A percentile compares a stretch with the other conserved stretches of the same genome.
Conservation (phyloP, 2,888 invertebrate species). For the Shargacucullia verbasci region DNA sequence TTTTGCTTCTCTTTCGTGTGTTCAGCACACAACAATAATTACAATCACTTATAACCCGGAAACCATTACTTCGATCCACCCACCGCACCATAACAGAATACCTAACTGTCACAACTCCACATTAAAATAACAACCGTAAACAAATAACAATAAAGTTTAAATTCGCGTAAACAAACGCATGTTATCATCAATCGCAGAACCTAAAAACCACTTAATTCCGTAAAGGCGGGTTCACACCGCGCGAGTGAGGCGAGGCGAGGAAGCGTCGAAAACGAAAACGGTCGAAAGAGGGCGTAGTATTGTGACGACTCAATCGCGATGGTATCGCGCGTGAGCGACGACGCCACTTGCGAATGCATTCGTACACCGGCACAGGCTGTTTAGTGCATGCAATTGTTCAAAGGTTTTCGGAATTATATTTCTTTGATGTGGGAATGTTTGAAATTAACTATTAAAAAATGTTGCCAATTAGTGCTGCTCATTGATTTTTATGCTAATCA, state of each 20-base stretch:
- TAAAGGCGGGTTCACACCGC: constrained; percentile 57
- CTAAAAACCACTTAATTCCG: constrained; percentile 58
- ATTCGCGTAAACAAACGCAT: constrained; percentile 29
- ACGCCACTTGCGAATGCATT: constrained; percentile 53
- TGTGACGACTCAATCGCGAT: constrained; percentile 64
- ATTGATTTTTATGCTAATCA: too few relatives aligned
- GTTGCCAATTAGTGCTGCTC: too few relatives aligned
- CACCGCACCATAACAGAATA: constrained; percentile 24
- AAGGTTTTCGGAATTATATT: constrained; percentile 10
- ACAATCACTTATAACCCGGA: constrained; percentile 50
- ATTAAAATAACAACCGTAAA: constrained; percentile 25
- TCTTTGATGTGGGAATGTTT: constrained; percentile 12
- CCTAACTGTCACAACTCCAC: constrained; percentile 10
- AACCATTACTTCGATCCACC: constrained; percentile 35
- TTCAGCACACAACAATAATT: constrained; percentile 35
- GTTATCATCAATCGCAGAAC: constrained; percentile 47
- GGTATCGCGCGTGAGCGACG: constrained; percentile 55
- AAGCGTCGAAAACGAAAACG: constrained; percentile 50
- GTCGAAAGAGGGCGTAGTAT: constrained; percentile 50
- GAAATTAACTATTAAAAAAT: too few relatives aligned
- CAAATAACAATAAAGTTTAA: constrained; percentile 36
- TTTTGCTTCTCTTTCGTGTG: not conserved
- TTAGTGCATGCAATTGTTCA: constrained; percentile 48
- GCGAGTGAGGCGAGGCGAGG: constrained; percentile 37
- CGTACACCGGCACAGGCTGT: constrained; percentile 35